A percentile compares a stretch with the other conserved stretches of the same genome.
phyloP scores from a whole-genome alignment of 2,888 invertebrate species.

The Metacarcinus magister region DNA sequence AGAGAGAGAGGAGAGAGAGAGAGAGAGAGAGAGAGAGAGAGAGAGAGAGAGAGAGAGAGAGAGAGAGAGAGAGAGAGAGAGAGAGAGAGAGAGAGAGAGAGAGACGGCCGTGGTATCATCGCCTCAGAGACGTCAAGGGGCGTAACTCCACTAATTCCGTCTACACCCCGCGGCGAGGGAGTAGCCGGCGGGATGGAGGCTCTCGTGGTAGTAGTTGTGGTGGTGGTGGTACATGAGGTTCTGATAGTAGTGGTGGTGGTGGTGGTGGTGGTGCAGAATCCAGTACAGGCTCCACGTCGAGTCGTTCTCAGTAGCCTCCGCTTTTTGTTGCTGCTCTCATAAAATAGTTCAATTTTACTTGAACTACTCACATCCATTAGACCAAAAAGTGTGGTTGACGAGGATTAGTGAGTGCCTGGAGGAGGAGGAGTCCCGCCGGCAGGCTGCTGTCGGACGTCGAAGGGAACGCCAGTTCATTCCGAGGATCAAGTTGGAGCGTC shows the following conservation, averaged over 20 bases:
- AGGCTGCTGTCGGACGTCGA: background rate
- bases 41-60: background rate
- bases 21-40: too few relatives aligned
- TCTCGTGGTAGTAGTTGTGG: background rate
- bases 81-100: background rate
- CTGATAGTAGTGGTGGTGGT: background rate
- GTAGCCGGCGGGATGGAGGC: slow-evolving; percentile 34
- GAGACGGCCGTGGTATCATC: background rate
- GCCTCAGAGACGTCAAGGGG: slow-evolving; percentile 44
- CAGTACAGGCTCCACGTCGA: background rate
- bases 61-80: background rate
- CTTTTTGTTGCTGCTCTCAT: slow-evolving; percentile 16
- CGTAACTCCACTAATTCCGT: slow-evolving; percentile 42
- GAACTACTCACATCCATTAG: slow-evolving; percentile 40
- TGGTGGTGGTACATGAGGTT: background rate
- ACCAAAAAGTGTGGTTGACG: slow-evolving; percentile 34
- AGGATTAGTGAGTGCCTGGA: background rate
- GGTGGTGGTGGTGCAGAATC: background rate
- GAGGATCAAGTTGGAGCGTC: background rate
- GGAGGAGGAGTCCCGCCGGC: background rate
- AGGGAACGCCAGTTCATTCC: background rate
- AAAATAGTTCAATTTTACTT: slow-evolving; percentile 9
- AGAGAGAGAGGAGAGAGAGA: slow-evolving; percentile 3
- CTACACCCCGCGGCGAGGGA: slow-evolving; percentile 37
- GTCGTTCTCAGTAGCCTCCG: slow-evolving; percentile 6